phyloP scores from a whole-genome alignment of 23 tunicate species.

The Botrylloides violaceus region DNA sequence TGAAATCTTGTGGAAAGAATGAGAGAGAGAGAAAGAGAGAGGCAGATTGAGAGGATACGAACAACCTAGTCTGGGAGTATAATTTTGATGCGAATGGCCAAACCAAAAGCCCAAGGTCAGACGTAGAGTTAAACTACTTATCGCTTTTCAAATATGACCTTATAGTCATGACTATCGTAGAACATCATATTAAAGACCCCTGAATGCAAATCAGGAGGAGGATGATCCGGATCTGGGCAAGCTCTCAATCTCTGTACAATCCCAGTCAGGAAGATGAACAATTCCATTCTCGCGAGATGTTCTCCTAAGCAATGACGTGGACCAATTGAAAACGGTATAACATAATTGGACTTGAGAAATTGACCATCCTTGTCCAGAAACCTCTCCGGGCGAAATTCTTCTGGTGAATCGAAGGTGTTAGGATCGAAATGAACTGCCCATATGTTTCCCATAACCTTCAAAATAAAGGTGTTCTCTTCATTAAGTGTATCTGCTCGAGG shows the following conservation, averaged over 20 bases:
- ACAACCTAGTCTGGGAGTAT: no score
- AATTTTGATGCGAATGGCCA: no score
- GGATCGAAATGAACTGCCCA: constrained; percentile 22
- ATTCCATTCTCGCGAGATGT: constrained; percentile 17
- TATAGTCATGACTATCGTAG: background rate
- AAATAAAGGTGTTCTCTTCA: background rate
- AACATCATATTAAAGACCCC: constrained; percentile 1
- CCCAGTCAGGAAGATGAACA: constrained; percentile 11
- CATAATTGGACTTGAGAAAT: background rate
- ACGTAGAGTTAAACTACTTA: background rate
- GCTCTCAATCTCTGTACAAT: constrained; percentile 10
- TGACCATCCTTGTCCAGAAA: constrained; percentile 2
- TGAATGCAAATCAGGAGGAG: background rate
- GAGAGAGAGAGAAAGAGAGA: no score
- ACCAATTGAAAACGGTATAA: constrained; percentile 18
- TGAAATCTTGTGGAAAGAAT: no score
- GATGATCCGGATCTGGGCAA: background rate
- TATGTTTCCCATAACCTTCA: background rate
- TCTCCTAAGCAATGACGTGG: constrained; percentile 9
- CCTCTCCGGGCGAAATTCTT: constrained; percentile 18
- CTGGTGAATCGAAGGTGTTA: background rate
- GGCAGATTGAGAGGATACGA: no score
- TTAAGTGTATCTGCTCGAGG: no score
- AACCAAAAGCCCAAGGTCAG: no score
- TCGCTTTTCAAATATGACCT: background rate